phyloP scores from a whole-genome alignment of 1,140 invertebrate genomes.

The Caenorhabditis remanei region DNA sequence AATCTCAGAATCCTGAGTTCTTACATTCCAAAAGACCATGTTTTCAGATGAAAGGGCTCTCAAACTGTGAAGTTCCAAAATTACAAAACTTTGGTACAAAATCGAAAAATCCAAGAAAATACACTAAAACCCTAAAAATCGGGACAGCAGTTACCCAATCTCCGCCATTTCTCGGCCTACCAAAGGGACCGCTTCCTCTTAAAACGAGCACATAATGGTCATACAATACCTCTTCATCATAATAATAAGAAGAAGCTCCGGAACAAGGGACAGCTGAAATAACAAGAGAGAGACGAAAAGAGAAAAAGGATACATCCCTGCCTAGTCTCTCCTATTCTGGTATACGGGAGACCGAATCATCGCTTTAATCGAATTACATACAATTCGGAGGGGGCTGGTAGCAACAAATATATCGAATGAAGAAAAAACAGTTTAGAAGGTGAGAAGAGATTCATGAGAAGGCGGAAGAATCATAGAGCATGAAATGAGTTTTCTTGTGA shows the following conservation, averaged over 20 bases:
- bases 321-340: neutral
- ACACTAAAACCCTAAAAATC: too few relatives aligned
- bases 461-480: neutral
- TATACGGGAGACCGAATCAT: constrained; percentile 7
- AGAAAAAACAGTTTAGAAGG: constrained; percentile 9
- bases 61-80: too few relatives aligned
- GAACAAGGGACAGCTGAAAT: constrained; percentile 40
- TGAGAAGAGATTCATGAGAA: neutral
- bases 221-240: too few relatives aligned
- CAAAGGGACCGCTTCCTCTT: too few relatives aligned
- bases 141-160: too few relatives aligned
- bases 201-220: too few relatives aligned
- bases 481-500: constrained; percentile 12
- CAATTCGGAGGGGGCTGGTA: neutral
- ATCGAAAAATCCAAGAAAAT: too few relatives aligned
- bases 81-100: too few relatives aligned
- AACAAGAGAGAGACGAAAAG: neutral
- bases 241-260: neutral
- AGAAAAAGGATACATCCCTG: constrained; percentile 27
- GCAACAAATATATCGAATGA: neutral
- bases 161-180: too few relatives aligned
- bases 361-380: constrained; percentile 50
- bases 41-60: too few relatives aligned
- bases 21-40: too few relatives aligned
- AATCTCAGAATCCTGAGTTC: too few relatives aligned